Base-by-base conservation (phyloP, 2,797 vertebrate species). In the Premnoplex brunnescens region DNA sequence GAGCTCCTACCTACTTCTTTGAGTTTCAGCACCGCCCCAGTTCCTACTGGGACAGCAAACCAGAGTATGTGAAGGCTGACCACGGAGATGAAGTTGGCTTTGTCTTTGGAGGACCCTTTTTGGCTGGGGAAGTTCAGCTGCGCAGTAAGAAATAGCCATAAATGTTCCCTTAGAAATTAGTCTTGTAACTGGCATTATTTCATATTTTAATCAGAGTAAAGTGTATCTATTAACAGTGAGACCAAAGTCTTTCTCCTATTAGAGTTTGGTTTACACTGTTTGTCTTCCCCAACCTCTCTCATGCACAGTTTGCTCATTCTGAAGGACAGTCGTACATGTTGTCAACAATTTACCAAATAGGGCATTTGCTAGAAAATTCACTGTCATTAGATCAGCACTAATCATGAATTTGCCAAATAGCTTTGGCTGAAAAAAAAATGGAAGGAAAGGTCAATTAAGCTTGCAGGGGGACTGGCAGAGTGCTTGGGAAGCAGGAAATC, bases 11-110 rank as follows among this genome's bases (percentile, higher is more conserved):
- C 34, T 99, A 98, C 93, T 84, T 99, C 97, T 99, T 99, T 34
- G 98, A 99, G 79, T 99, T 98, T 89, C 98, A 97, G 64, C 98
- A 99, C 76, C 92, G 93, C 1, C 94, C 98, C 17, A 97, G 91
- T 51, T n/a, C 97, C 0, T 96, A 92, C 91, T 30, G 88, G 83
- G 78, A 95, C 10, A 94, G 8, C 84, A 98, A 98, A 76, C 98
- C 98, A 43, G 97, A 96, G 82, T 99, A 98, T 82, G 99, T 99
- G 87, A 99, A 98, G 94, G 97, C 98, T 11, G 98, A 99, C 89
- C 98, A 99, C 5, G 97, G 93, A 9, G 98, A 99, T 85, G 98
- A 99, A 10, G 85, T 98, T 12, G 95, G 92, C 63, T 98, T 98
- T 97, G 95, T 99, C 95, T 98, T 99, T 63, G 99, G 99, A 26